Evolutionary conservation across 1,140 invertebrate species (phyloP).

Genomic region (Drosophila pallidifrons): DNA sequence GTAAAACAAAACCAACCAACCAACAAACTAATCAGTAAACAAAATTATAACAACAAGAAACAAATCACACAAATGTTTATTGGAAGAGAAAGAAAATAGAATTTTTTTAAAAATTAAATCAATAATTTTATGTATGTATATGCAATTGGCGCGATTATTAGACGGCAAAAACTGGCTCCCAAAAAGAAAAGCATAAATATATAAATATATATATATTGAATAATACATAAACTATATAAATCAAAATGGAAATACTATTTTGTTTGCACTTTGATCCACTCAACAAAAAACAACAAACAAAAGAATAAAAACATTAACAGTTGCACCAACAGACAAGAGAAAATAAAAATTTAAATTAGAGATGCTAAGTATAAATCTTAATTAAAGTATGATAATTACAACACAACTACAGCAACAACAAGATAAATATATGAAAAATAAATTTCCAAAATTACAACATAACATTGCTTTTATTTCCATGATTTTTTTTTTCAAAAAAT

Average conservation of each 20-base stretch:
- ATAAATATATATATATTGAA: slow-evolving; percentile 32
- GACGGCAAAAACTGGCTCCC: slow-evolving; percentile 6
- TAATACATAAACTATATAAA: slow-evolving; percentile 13
- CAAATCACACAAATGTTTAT: slow-evolving; percentile 52
- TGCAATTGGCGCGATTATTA: slow-evolving; percentile 24
- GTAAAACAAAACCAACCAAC: slow-evolving; percentile 16
- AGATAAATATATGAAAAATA: slow-evolving; percentile 76
- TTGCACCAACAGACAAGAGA: slow-evolving; percentile 64
- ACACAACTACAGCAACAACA: slow-evolving; percentile 74
- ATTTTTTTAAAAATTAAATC: slow-evolving; percentile 65
- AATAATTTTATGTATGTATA: slow-evolving; percentile 62
- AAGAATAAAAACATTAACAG: slow-evolving; percentile 46
- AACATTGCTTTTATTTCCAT: slow-evolving; percentile 8
- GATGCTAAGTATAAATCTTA: slow-evolving; percentile 76
- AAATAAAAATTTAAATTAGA: slow-evolving; percentile 67
- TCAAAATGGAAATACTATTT: slow-evolving; percentile 52
- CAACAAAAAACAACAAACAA: slow-evolving; percentile 45
- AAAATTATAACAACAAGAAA: slow-evolving; percentile 25
- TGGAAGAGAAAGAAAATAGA: slow-evolving; percentile 54
- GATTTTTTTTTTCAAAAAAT: too few relatives aligned
- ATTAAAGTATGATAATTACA: slow-evolving; percentile 73
- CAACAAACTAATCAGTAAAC: slow-evolving; percentile 31
- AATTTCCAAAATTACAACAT: slow-evolving; percentile 76
- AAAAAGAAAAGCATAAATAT: slow-evolving; percentile 26
- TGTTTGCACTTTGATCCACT: slow-evolving; percentile 54